Percentiles rank a stretch among this genome's conserved stretches.
Conservation (phyloP, 2,888 invertebrate genomes). For the Lordiphosa andalusiaca region DNA sequence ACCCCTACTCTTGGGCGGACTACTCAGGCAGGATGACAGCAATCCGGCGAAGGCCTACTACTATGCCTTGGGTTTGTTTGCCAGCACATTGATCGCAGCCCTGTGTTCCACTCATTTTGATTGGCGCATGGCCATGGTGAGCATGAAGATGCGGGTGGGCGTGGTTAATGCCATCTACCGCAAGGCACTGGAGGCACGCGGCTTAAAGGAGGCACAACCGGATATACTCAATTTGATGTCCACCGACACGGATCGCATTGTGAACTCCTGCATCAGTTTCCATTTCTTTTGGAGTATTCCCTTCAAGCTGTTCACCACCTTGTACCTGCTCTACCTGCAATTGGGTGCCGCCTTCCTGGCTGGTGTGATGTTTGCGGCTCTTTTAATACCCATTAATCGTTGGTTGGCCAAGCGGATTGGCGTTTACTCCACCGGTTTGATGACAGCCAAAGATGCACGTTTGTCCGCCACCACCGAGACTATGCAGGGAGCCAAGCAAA, state of each 20-base stretch:
- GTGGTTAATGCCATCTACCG: conserved; percentile 91
- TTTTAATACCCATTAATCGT: conserved; percentile 96
- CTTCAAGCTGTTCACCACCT: conserved; percentile 87
- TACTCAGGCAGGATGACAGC: conserved; percentile 83
- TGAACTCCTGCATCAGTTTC: conserved; percentile 97
- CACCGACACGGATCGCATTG: conserved; percentile 96
- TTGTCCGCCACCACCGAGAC: conserved; percentile 93
- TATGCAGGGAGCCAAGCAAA: conserved; percentile 91
- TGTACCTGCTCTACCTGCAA: conserved; percentile 92
- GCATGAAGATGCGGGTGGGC: conserved; percentile 92
- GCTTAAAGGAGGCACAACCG: conserved; percentile 83
- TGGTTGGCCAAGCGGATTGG: conserved; percentile 94
- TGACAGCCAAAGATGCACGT: conserved; percentile 94
- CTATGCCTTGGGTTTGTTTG: conserved; percentile 85
- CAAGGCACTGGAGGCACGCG: conserved; percentile 80
- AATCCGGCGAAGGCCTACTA: conserved; percentile 80
- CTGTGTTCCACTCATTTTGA: conserved; percentile 93
- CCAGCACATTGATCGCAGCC: conserved; percentile 86
- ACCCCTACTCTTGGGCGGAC: conserved; percentile 90
- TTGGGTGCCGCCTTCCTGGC: conserved; percentile 95
- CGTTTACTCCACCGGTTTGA: conserved; percentile 90
- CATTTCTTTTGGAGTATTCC: conserved; percentile 99
- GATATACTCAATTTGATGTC: conserved; percentile 98
- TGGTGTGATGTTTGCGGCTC: conserved; percentile 91
- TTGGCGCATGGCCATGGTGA: conserved; percentile 91